Evolutionary conservation across 2,888 invertebrate species (phyloP).

Genomic region (Sesamia inferens): DNA sequence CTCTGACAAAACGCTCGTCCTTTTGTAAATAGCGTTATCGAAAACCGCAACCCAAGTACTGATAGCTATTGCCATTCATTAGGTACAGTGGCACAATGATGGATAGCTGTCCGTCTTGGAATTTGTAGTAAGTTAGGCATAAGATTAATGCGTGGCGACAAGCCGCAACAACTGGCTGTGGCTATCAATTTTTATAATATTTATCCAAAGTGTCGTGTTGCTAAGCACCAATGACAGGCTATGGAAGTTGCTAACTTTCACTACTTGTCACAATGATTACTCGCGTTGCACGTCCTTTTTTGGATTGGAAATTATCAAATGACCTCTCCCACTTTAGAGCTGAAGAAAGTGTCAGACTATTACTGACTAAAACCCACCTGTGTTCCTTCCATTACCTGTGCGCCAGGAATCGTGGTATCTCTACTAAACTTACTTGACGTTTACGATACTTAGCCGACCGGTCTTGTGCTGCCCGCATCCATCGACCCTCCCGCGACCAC

Average conservation of each 20-base stretch:
- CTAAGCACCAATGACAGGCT: neutral
- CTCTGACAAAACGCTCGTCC: slow-evolving; percentile 39
- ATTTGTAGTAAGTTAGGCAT: neutral
- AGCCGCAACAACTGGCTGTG: no score
- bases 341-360: no score
- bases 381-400: no score
- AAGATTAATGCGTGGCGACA: neutral
- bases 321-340: no score
- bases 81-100: slow-evolving; percentile 28
- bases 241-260: neutral
- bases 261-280: neutral
- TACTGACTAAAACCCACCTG: no score
- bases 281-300: neutral
- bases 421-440: no score
- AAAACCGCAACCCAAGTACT: slow-evolving; percentile 28
- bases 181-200: neutral
- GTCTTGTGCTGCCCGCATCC: no score
- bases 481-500: no score
- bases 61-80: slow-evolving; percentile 47
- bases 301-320: no score
- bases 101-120: slow-evolving; percentile 19
- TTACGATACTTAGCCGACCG: no score
- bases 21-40: slow-evolving; percentile 48
- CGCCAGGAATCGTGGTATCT: no score
- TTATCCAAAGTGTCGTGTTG: neutral